phyloP scores from a whole-genome alignment of 2,113 vertebrate species.

The Tylochromis polylepis region DNA sequence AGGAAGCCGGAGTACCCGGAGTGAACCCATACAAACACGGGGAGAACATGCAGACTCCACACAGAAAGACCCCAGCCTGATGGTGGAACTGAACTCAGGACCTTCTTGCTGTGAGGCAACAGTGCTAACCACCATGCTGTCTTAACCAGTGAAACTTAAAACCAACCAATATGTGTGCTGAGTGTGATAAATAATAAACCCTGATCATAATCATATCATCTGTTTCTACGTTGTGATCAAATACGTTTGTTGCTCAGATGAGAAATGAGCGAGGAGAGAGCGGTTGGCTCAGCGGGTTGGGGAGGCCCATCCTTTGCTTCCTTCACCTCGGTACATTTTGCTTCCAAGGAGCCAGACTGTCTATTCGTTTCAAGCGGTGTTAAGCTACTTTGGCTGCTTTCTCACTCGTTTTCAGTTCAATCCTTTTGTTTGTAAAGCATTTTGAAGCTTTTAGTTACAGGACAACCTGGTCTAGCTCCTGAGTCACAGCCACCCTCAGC shows the following conservation, averaged over 20 bases:
- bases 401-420: background rate
- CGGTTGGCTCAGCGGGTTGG: no score
- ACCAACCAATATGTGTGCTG: background rate
- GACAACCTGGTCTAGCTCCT: background rate
- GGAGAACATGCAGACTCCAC: no score
- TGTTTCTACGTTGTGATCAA: constrained; percentile 70
- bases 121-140: no score
- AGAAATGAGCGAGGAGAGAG: background rate
- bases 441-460: background rate
- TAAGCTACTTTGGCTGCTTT: no score
- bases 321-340: background rate
- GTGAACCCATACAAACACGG: no score
- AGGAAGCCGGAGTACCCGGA: no score
- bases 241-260: constrained; percentile 31
- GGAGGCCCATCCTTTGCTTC: background rate
- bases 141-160: constrained; percentile 26
- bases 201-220: background rate
- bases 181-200: constrained; percentile 30
- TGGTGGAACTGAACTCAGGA: no score
- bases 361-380: background rate
- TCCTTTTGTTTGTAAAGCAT: background rate
- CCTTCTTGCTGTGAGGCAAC: no score
- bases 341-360: background rate
- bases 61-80: no score
- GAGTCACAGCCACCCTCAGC: background rate